A percentile compares a stretch with the other conserved stretches of the same genome.
These are phyloP conservation scores for Dipodomys stephensi DNA, from an alignment of 2,113 vertebrate genomes.

Conservation along the genomic window DNA sequence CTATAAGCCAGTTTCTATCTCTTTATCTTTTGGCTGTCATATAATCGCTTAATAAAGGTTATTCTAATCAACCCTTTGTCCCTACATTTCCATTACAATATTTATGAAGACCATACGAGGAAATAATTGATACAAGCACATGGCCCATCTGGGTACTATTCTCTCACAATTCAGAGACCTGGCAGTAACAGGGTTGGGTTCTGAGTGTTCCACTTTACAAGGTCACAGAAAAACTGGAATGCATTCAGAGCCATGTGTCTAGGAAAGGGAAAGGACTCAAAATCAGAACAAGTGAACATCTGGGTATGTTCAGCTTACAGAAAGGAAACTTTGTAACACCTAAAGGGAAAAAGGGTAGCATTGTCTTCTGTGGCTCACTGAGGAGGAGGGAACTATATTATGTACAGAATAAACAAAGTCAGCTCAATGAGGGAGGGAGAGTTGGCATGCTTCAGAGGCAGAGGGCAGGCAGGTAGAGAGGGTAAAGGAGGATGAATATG, in stretches of 20 bases:
- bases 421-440: background rate
- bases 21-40: slow-evolving; percentile 36
- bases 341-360: background rate
- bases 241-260: slow-evolving; percentile 35
- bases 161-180: slow-evolving; percentile 44
- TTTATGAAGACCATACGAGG: slow-evolving; percentile 66
- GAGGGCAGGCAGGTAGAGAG: too few relatives aligned
- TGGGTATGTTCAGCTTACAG: background rate
- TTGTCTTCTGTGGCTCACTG: slow-evolving; percentile 1
- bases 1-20: background rate
- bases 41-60: slow-evolving; percentile 65
- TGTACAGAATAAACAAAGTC: background rate
- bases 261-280: slow-evolving; percentile 23
- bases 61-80: slow-evolving; percentile 55
- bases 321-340: slow-evolving; percentile 3
- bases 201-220: slow-evolving; percentile 42
- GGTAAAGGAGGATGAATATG: too few relatives aligned
- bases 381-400: background rate
- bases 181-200: slow-evolving; percentile 20
- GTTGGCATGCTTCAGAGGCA: too few relatives aligned
- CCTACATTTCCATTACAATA: slow-evolving; percentile 68
- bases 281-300: slow-evolving; percentile 1
- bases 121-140: slow-evolving; percentile 63
- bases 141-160: slow-evolving; percentile 56
- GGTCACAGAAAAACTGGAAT: slow-evolving; percentile 54